Percentiles rank a stretch among this genome's conserved stretches.
Evolutionary conservation across 2,888 invertebrate genomes (phyloP).

Genomic region (Mesoligia furuncula): DNA sequence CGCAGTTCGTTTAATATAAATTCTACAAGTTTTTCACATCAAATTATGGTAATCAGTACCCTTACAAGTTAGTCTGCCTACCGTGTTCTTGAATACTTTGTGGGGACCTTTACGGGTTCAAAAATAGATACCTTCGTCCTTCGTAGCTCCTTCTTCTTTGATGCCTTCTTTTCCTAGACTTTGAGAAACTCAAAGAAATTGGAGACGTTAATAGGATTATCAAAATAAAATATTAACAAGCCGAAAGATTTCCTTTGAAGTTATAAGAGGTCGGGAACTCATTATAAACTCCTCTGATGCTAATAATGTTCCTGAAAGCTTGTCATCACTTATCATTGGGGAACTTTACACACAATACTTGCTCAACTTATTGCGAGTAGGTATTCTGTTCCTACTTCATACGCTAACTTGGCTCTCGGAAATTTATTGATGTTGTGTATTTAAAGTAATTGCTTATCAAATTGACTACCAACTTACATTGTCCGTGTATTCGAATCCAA

Average conservation of each 20-base stretch:
- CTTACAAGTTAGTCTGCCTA: constrained; percentile 16
- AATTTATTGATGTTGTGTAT: not conserved
- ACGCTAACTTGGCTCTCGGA: no score
- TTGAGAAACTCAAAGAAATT: not conserved
- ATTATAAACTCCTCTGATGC: not conserved
- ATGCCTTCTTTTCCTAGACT: not conserved
- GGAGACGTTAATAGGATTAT: not conserved
- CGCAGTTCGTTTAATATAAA: constrained; percentile 30
- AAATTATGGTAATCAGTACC: constrained; percentile 54
- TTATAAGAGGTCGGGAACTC: not conserved
- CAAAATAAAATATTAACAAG: not conserved
- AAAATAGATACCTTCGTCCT: constrained; percentile 10
- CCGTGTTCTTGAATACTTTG: constrained; percentile 31
- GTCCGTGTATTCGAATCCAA: not conserved
- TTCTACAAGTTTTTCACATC: constrained; percentile 48
- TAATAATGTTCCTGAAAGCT: not conserved
- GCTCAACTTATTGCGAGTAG: not conserved
- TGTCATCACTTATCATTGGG: constrained; percentile 10
- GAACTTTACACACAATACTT: not conserved
- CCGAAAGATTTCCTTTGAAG: constrained; percentile 7
- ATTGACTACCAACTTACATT: not conserved
- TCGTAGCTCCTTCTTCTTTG: not conserved
- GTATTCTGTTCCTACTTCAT: not conserved
- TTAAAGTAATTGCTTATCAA: not conserved
- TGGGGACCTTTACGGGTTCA: constrained; percentile 10